A percentile compares a stretch with the other conserved stretches of the same genome.
Conservation (phyloP, 2,113 vertebrate species). For the Stictonetta naevosa region DNA sequence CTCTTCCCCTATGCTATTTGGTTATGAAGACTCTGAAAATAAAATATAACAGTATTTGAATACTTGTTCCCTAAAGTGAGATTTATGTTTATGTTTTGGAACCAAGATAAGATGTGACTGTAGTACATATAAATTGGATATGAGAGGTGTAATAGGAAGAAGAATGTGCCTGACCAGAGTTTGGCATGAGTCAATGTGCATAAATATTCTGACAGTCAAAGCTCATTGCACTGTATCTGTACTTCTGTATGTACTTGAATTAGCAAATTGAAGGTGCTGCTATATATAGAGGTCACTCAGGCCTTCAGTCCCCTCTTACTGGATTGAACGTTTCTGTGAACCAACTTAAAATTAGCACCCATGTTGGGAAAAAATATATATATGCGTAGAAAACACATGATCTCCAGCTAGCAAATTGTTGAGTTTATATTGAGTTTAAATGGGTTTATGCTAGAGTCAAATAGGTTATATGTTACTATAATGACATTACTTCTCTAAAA, state of each 20-base stretch:
- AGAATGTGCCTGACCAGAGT: neutral
- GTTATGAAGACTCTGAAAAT: neutral
- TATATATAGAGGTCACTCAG: neutral
- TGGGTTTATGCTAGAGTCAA: neutral
- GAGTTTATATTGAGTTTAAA: neutral
- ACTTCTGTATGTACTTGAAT: neutral
- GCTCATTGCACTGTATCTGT: neutral
- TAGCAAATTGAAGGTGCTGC: neutral
- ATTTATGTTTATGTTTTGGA: neutral
- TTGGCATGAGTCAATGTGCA: neutral
- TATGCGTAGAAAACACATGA: neutral
- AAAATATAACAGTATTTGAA: neutral
- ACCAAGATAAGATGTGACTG: neutral
- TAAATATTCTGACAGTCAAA: neutral
- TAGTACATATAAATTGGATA: neutral
- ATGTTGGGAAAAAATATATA: neutral
- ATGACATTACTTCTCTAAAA: neutral
- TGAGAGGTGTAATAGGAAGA: neutral
- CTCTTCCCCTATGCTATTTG: neutral
- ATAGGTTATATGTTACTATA: neutral
- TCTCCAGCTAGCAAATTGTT: neutral
- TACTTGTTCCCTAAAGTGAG: neutral
- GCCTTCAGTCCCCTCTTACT: neutral
- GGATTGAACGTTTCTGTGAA: neutral
- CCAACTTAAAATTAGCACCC: neutral